Evolutionary conservation across 1,140 invertebrate genomes (phyloP), one percentile per base, ranked within the genome.

Genomic region (Heterodera carotae): DNA sequence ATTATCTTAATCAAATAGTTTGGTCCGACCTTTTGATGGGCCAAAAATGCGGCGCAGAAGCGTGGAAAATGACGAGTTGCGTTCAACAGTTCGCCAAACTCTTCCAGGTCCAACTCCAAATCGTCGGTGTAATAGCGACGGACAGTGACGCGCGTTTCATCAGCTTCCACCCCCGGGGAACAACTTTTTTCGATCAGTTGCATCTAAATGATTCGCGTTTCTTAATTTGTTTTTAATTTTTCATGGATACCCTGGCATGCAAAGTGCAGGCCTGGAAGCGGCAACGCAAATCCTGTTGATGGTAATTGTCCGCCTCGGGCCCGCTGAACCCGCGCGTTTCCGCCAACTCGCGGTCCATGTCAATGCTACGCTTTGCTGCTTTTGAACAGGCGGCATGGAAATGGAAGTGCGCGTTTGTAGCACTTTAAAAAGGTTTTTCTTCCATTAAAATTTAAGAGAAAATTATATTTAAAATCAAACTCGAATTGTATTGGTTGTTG

Each of bases 261-360:
- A 80, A 48, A 33, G 68, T 69, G 43, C 79, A 80, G 2, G 79
- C 79, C 48, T 80, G 79, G 73, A 80, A 80, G 25, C 79, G 80
- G 60, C 79, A 80, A 18, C 79, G 80, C 48, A 80, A 71, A 69
- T 80, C 72, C n/a, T 82, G 80, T 48, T 80, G 78, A 29, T 83
- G 74, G 59, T 82, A 80, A 34, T 66, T 29, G 15, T 69, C 31
- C 59, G n/a, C 43, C 29, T 81, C 53, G 4, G 33, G 22, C n/a
- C 27, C 39, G 33, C 33, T 62, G 33, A 80, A 77, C 4, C 79
- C 79, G 10, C 39, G 43, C 39, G 79, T 80, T 27, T 80, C 79
- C 22, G 29, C 27, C 31, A 69, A 53, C 53, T 76, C 18, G 22
- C 79, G 36, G 18, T 64, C 39, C 2, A 36, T 6, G 27, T 79